Percentiles rank a stretch among this genome's conserved stretches.
These are phyloP conservation scores for Indicator indicator DNA, from an alignment of 2,113 vertebrate species.

Conservation along the genomic window DNA sequence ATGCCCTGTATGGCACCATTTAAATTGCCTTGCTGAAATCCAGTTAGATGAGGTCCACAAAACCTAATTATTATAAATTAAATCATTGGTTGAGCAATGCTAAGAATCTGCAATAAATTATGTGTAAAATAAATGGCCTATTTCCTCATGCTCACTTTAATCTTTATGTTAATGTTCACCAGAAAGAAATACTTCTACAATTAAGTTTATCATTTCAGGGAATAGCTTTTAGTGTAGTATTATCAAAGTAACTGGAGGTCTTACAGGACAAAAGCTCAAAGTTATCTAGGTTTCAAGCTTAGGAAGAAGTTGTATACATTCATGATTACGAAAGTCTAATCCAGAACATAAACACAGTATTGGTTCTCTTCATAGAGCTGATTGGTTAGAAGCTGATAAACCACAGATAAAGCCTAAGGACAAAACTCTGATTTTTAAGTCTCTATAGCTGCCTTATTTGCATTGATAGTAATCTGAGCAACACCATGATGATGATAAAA, in stretches of 20 bases:
- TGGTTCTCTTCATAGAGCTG: neutral
- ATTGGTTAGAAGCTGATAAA: conserved; percentile 7
- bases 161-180: neutral
- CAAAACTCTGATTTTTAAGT: neutral
- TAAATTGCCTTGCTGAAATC: conserved; percentile 49
- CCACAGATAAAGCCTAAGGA: neutral
- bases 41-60: neutral
- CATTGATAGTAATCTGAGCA: neutral
- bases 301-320: neutral
- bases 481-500: conserved; percentile 14
- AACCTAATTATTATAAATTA: neutral
- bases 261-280: neutral
- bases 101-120: neutral
- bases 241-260: neutral
- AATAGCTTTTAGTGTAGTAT: neutral
- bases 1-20: neutral
- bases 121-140: neutral
- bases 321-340: conserved; percentile 1
- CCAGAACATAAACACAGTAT: neutral
- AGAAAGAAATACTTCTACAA: neutral
- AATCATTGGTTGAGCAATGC: neutral
- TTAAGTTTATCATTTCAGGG: neutral
- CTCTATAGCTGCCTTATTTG: neutral
- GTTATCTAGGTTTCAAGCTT: neutral
- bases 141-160: neutral